These are phyloP conservation scores for Nemotelus pantherinus DNA, from an alignment of 2,888 invertebrate genomes.

Conservation along the genomic window DNA sequence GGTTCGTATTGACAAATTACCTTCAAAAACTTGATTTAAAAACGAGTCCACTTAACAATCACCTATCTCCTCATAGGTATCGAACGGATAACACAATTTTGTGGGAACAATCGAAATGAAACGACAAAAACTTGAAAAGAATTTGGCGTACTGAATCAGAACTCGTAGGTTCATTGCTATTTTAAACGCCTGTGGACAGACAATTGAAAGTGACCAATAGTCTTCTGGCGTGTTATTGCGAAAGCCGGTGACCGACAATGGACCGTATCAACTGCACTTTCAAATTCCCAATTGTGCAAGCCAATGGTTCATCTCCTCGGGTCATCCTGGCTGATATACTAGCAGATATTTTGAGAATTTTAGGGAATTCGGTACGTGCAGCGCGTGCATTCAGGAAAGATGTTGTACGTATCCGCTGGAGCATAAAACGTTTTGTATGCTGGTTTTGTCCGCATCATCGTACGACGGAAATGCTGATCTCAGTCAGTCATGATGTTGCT, in stretches of 20 bases:
- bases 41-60: no score
- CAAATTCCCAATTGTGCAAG: slow-evolving; percentile 21
- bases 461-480: not conserved
- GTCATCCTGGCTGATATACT: not conserved
- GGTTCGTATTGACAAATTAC: no score
- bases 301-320: slow-evolving; percentile 14
- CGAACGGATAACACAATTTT: not conserved
- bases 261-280: slow-evolving; percentile 17
- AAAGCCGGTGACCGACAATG: not conserved
- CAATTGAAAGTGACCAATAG: slow-evolving; percentile 31
- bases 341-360: not conserved
- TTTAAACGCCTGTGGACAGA: not conserved
- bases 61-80: no score
- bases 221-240: not conserved
- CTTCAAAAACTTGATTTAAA: no score
- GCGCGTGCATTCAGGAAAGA: not conserved
- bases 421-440: not conserved
- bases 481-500: not conserved
- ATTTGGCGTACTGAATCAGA: not conserved
- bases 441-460: not conserved
- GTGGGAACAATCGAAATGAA: not conserved
- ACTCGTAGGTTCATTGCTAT: not conserved
- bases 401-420: not conserved
- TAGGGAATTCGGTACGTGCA: not conserved
- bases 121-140: no score